Evolutionary conservation across 2,888 invertebrate species (phyloP).

Genomic region (Thecophora atra): DNA sequence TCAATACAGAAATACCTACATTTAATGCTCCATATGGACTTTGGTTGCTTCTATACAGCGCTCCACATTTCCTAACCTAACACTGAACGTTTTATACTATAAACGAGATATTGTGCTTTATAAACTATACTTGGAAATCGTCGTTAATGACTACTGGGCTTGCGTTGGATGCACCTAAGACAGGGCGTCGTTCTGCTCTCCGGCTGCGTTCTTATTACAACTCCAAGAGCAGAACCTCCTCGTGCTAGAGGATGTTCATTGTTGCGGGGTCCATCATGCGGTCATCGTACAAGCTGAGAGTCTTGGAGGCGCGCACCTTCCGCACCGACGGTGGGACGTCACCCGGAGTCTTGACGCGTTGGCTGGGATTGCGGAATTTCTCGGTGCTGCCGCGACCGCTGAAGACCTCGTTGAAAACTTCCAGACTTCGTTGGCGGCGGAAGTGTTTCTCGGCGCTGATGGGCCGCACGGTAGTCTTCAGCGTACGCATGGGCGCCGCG

Average conservation of each 20-base stretch:
- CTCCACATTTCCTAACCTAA: neutral
- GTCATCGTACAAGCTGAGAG: constrained; percentile 88
- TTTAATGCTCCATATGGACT: constrained; percentile 53
- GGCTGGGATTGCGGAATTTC: constrained; percentile 77
- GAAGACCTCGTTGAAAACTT: constrained; percentile 80
- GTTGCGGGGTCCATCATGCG: constrained; percentile 77
- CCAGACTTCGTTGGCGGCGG: constrained; percentile 75
- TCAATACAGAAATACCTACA: constrained; percentile 33
- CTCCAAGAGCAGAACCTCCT: constrained; percentile 67
- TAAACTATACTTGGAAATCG: too few species aligned
- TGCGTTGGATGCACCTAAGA: neutral
- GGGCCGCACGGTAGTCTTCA: constrained; percentile 18
- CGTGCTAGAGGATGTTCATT: constrained; percentile 66
- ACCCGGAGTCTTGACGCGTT: constrained; percentile 82
- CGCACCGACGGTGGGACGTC: constrained; percentile 83
- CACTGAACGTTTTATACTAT: neutral
- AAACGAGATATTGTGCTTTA: too few species aligned
- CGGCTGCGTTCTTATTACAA: constrained; percentile 52
- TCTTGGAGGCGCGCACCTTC: constrained; percentile 75
- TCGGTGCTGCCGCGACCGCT: constrained; percentile 72
- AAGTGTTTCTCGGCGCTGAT: constrained; percentile 53
- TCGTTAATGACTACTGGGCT: too few species aligned
- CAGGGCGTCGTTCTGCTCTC: constrained; percentile 50
- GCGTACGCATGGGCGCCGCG: neutral
- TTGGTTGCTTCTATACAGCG: constrained; percentile 52